Evolutionary conservation across 2,113 vertebrate species (phyloP).

Genomic region (Aix galericulata): DNA sequence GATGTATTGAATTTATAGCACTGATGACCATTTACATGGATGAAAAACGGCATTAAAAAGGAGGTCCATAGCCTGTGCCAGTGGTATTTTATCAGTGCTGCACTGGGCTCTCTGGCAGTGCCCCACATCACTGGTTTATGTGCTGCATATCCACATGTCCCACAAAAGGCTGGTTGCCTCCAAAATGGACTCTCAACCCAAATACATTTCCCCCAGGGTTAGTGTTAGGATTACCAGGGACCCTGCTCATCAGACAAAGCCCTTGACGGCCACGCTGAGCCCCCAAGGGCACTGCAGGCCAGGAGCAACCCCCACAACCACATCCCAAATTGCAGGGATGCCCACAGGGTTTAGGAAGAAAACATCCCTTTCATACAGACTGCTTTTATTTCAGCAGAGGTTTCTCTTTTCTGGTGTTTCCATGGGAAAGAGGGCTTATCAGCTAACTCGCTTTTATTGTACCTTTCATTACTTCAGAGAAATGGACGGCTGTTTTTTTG

Average conservation of each 20-base stretch:
- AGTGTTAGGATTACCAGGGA: not conserved
- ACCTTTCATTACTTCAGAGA: not conserved
- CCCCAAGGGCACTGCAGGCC: rapidly evolving
- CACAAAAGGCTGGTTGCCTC: not conserved
- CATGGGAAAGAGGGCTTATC: not conserved
- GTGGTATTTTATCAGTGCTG: rapidly evolving
- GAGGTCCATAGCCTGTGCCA: not conserved
- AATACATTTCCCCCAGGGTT: not conserved
- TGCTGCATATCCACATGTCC: not conserved
- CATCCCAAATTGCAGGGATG: not conserved
- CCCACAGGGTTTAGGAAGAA: not conserved
- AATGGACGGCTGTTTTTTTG: not conserved
- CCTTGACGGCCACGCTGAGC: not conserved
- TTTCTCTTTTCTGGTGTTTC: not conserved
- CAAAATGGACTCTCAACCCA: not conserved
- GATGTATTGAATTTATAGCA: not conserved
- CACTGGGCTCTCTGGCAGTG: not conserved
- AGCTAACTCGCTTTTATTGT: not conserved
- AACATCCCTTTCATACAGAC: not conserved
- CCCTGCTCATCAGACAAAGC: rapidly evolving
- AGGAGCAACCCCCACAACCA: rapidly evolving
- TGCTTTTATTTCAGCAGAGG: not conserved
- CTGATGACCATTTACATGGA: not conserved
- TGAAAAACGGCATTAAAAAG: not conserved
- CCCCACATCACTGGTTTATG: rapidly evolving